Evolutionary conservation across 2,888 invertebrate species (phyloP).

Genomic region (Parnassius smintheus): DNA sequence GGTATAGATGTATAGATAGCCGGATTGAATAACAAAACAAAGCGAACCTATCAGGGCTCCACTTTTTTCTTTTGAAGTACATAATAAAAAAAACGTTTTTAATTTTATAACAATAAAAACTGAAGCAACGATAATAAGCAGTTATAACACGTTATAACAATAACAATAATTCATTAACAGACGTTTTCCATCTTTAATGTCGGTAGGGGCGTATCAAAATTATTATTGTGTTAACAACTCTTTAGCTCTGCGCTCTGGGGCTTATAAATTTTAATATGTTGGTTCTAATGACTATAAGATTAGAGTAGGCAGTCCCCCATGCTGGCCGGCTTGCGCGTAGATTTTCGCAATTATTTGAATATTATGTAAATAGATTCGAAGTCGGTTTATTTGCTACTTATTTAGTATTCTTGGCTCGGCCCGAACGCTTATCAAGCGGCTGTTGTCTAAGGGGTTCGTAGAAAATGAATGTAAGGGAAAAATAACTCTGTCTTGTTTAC

Average conservation of each 20-base stretch:
- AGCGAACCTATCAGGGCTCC: no score
- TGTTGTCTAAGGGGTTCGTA: constrained; percentile 20
- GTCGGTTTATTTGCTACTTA: constrained; percentile 36
- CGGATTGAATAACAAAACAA: no score
- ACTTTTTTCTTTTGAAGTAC: no score
- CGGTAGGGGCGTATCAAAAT: constrained; percentile 49
- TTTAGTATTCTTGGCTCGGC: constrained; percentile 50
- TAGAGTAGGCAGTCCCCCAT: constrained; percentile 37
- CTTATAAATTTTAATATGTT: constrained; percentile 67
- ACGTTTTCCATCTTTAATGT: constrained; percentile 24
- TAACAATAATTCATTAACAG: constrained; percentile 16
- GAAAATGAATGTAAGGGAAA: constrained; percentile 23
- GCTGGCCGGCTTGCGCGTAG: constrained; percentile 44
- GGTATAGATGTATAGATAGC: no score
- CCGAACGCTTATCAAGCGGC: constrained; percentile 40
- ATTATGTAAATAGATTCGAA: constrained; percentile 58
- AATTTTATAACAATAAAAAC: no score
- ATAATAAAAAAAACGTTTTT: no score
- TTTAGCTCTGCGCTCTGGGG: constrained; percentile 50
- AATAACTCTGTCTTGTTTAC: constrained; percentile 17
- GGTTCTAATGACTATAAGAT: constrained; percentile 65
- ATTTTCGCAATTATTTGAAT: constrained; percentile 67
- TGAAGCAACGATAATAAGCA: no score
- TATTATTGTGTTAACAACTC: constrained; percentile 77
- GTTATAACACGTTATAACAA: no score